Percentiles rank a stretch among this genome's conserved stretches.
phyloP scores from a whole-genome alignment of 37 sponge, comb jelly and placozoan genomes.

The Spongilla lacustris region DNA sequence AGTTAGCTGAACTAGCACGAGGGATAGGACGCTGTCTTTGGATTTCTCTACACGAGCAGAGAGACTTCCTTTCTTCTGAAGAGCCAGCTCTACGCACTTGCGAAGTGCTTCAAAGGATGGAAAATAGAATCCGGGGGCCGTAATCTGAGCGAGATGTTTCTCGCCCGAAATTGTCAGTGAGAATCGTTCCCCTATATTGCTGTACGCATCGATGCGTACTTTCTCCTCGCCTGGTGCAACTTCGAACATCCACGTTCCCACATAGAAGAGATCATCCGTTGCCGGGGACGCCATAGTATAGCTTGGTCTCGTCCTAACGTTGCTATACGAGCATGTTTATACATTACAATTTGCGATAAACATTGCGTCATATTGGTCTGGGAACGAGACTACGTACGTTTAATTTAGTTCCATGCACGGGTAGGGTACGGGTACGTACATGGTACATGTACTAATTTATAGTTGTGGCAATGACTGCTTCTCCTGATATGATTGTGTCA shows the following conservation, averaged over 20 bases:
- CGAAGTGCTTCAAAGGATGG: background rate
- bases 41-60: background rate
- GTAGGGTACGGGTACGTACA: too few relatives aligned
- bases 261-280: background rate
- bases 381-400: too few relatives aligned
- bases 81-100: background rate
- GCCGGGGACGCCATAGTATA: background rate
- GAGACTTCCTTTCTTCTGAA: background rate
- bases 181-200: background rate
- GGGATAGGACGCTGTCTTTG: background rate
- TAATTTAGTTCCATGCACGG: too few relatives aligned
- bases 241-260: background rate
- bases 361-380: too few relatives aligned
- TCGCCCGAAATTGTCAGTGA: background rate
- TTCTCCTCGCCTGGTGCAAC: background rate
- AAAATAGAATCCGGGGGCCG: background rate
- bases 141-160: background rate
- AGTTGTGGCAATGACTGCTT: too few relatives aligned
- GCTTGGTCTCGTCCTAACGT: too few relatives aligned
- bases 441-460: too few relatives aligned
- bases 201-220: background rate
- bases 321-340: too few relatives aligned
- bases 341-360: too few relatives aligned
- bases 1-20: background rate
- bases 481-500: too few relatives aligned